Conservation (phyloP, 2,113 vertebrate genomes). For the Alectura lathami region DNA sequence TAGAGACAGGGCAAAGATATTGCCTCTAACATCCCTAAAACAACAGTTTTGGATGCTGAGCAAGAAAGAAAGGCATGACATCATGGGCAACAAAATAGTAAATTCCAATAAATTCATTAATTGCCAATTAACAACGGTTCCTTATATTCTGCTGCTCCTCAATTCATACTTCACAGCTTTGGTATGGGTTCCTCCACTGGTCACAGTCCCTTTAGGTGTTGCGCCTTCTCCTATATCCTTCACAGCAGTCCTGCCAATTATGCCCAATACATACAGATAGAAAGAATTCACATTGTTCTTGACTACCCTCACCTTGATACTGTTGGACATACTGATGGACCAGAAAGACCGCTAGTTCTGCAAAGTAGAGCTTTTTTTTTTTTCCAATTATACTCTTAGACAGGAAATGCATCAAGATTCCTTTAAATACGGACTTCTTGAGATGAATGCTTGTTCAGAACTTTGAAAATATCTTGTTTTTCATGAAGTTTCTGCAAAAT, state of each 20-base stretch:
- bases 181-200: background rate
- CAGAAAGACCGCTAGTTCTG: background rate
- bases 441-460: background rate
- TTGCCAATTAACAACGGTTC: background rate
- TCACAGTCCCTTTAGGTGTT: background rate
- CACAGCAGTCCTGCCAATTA: background rate
- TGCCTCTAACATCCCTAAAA: background rate
- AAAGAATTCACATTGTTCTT: background rate
- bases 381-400: background rate
- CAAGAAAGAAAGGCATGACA: background rate
- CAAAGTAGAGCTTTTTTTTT: background rate
- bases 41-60: background rate
- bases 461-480: background rate
- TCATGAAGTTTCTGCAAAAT: background rate
- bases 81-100: accelerated
- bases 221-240: background rate
- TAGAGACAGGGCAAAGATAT: background rate
- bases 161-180: background rate
- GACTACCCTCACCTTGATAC: background rate
- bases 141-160: background rate
- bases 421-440: background rate
- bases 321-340: background rate
- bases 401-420: background rate
- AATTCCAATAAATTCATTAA: background rate
- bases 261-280: background rate